Evolutionary conservation across 1,140 invertebrate genomes (phyloP).

Genomic region (Harpegnathos saltator): DNA sequence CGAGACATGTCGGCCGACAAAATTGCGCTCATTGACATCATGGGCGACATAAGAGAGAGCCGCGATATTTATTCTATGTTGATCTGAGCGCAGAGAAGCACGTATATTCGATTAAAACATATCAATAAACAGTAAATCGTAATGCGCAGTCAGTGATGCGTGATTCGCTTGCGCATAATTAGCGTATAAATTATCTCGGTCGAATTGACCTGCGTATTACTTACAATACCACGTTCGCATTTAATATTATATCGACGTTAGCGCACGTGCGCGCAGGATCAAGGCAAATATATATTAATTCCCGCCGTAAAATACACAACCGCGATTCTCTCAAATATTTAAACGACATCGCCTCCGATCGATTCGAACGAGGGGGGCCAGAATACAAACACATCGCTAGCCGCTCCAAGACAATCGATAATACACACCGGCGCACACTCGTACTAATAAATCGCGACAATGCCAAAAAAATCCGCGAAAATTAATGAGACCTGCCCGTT

Average conservation of each 20-base stretch:
- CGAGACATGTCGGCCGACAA: no score
- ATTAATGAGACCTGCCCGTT: background rate
- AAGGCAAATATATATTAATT: conserved; percentile 31
- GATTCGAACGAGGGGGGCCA: background rate
- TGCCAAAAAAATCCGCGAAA: conserved; percentile 8
- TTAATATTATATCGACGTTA: conserved; percentile 45
- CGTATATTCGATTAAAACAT: background rate
- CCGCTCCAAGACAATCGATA: conserved; percentile 38
- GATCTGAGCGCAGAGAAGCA: background rate
- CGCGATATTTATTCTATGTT: background rate
- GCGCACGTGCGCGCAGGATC: conserved; percentile 5
- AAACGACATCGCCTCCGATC: background rate
- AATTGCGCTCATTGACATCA: no score
- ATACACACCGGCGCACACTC: background rate
- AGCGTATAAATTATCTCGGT: conserved; percentile 30
- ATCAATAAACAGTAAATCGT: conserved; percentile 29
- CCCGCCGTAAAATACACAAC: conserved; percentile 12
- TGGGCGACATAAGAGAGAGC: no score
- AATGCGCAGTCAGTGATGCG: conserved; percentile 24
- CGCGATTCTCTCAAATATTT: conserved; percentile 26
- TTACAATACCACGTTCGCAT: conserved; percentile 24
- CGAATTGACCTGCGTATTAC: conserved; percentile 34
- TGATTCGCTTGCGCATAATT: conserved; percentile 37
- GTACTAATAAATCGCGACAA: conserved; percentile 27
- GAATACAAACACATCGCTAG: conserved; percentile 33